A percentile compares a stretch with the other conserved stretches of the same genome.
phyloP scores from a whole-genome alignment of 35 echinoderm and acorn worm genomes.

The Nesometra sesokonis region DNA sequence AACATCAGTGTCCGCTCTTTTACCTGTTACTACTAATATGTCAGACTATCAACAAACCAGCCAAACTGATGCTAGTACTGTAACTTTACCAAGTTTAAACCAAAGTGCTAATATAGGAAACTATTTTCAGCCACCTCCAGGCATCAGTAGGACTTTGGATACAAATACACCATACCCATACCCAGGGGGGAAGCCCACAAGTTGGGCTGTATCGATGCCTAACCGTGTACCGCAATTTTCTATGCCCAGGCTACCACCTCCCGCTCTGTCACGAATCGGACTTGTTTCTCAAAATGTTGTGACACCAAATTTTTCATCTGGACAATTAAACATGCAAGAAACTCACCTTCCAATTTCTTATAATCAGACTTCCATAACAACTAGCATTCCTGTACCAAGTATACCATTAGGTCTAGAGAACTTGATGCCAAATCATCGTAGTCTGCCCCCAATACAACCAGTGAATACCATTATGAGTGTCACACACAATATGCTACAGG shows the following conservation, averaged over 20 bases:
- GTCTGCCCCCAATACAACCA: slow-evolving; percentile 49
- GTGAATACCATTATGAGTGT: slow-evolving; percentile 21
- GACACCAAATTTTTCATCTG: not conserved
- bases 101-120: not conserved
- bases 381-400: not conserved
- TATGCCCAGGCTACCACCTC: not conserved
- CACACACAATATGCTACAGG: not conserved
- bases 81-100: not conserved
- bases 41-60: not conserved
- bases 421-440: not conserved
- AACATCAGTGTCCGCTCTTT: not conserved
- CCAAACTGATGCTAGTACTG: not conserved
- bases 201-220: not conserved
- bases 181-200: not conserved
- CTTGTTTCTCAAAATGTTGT: not conserved
- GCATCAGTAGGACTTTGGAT: not conserved
- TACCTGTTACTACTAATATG: not conserved
- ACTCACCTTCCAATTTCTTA: not conserved
- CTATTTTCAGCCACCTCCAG: not conserved
- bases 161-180: not conserved
- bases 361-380: not conserved
- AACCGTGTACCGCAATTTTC: not conserved
- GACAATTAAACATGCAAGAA: not conserved
- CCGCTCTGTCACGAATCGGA: not conserved
- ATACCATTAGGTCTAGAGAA: not conserved